Base-by-base conservation (phyloP, 2,888 invertebrate species). In the Eilema sororculum region DNA sequence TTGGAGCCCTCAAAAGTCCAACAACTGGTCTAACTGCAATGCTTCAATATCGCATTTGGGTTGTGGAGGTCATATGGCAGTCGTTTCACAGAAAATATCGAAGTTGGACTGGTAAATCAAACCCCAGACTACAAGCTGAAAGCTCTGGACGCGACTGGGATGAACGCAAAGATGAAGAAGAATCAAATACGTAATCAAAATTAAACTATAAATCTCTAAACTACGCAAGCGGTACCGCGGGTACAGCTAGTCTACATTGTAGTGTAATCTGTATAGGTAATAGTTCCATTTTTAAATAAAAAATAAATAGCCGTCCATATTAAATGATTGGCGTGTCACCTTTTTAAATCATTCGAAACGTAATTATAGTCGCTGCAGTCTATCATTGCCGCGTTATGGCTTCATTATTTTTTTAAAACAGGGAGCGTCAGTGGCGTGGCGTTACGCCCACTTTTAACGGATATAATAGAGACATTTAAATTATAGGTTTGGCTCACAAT, bases 381-480 rank as follows among this genome's bases (percentile, higher is more conserved):
- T 73, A 76, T 71, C 71, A 65, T 74, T 76, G 75, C 62, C 72
- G 73, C 78, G 73, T 87, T 88, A 91, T 84, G 72, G 84, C 89
- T 91, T 89, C 86, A 92, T 93, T 90, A 91, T 87, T 89, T 87
- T 91, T 93, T 91, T 80, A 90, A 71, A 68, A 72, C 58, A 75
- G 80, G 86, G 81, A 80, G 72, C 80, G 77, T 70, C 73, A 71
- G 66, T 77, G 67, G 84, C 81, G 80, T 84, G 85, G 73, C 78
- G 83, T 59, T 75, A 84, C 93, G 88, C 93, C 93, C 86, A 81
- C 89, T 86, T 87, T 91, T 91, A 84, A 76, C 90, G 84, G 86
- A 74, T 85, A 80, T 89, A 91, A 91, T 88, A 90, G 83, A 90
- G 91, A 92, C 91, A 85, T 91, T 78, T 77, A 90, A 93, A 93